A percentile compares a stretch with the other conserved stretches of the same genome.
phyloP scores from a whole-genome alignment of 2,113 vertebrate genomes.

The Chelonoidis abingdonii region DNA sequence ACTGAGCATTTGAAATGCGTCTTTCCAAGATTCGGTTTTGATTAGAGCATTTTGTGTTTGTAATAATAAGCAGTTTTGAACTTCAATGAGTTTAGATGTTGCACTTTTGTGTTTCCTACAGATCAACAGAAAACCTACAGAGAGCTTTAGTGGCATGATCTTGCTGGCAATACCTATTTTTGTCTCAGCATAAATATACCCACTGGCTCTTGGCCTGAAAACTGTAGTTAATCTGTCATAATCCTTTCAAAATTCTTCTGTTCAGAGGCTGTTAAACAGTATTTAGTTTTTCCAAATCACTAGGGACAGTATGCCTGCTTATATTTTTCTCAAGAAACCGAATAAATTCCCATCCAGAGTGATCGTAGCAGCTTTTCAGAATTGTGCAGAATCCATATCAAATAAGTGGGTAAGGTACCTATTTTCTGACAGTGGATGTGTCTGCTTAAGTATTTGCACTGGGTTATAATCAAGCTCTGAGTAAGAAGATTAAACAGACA shows the following conservation, averaged over 20 bases:
- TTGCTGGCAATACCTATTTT: conserved; percentile 6
- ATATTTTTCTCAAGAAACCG: not conserved
- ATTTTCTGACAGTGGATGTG: conserved; percentile 13
- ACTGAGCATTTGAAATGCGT: not conserved
- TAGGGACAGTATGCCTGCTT: not conserved
- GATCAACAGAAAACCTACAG: not conserved
- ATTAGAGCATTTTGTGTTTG: not conserved
- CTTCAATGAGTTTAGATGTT: not conserved
- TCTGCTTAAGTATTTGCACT: conserved; percentile 65
- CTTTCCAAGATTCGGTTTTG: not conserved
- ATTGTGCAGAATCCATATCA: not conserved
- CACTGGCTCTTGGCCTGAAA: not conserved
- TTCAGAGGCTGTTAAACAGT: conserved; percentile 3
- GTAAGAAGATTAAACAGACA: conserved; percentile 81
- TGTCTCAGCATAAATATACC: not conserved
- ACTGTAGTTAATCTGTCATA: conserved; percentile 22
- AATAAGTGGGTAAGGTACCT: not conserved
- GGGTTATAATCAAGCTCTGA: conserved; percentile 71
- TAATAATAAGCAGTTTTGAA: not conserved
- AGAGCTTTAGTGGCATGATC: not conserved
- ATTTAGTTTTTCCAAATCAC: not conserved
- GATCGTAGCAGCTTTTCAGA: not conserved
- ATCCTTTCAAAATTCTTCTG: conserved; percentile 14
- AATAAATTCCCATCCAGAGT: not conserved
- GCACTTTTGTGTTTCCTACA: not conserved